phyloP scores from a whole-genome alignment of 2,113 vertebrate genomes.

The Hystrix cristata region DNA sequence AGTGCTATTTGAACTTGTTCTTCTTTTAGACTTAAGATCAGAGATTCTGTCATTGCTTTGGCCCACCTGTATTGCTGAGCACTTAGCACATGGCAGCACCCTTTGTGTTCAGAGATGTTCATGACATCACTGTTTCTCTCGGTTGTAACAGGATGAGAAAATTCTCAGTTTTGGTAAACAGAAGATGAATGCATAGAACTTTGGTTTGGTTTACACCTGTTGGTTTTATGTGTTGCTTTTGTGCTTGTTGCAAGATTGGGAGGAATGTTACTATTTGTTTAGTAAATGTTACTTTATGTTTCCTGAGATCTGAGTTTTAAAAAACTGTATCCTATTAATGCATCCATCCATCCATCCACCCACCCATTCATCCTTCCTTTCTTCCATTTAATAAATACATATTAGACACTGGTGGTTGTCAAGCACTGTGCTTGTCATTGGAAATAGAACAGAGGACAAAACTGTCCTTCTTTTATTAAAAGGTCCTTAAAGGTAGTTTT shows the following conservation, averaged over 20 bases:
- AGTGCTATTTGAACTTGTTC: neutral
- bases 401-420: neutral
- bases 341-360: neutral
- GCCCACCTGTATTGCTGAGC: neutral
- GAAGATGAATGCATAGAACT: neutral
- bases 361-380: too few species aligned
- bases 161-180: neutral
- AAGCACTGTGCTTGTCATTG: neutral
- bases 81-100: neutral
- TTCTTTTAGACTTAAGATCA: neutral
- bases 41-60: neutral
- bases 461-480: neutral
- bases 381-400: neutral
- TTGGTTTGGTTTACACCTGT: neutral
- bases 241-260: neutral
- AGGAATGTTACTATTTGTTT: neutral
- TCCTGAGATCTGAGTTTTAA: neutral
- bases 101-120: neutral
- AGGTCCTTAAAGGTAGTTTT: neutral
- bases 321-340: neutral
- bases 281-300: conserved; percentile 13
- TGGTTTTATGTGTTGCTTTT: neutral
- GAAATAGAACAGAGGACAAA: neutral
- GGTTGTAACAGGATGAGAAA: neutral
- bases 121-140: neutral